These are phyloP conservation scores for Aphidoletes aphidimyza DNA, from an alignment of 2,888 invertebrate genomes.

Conservation along the genomic window DNA sequence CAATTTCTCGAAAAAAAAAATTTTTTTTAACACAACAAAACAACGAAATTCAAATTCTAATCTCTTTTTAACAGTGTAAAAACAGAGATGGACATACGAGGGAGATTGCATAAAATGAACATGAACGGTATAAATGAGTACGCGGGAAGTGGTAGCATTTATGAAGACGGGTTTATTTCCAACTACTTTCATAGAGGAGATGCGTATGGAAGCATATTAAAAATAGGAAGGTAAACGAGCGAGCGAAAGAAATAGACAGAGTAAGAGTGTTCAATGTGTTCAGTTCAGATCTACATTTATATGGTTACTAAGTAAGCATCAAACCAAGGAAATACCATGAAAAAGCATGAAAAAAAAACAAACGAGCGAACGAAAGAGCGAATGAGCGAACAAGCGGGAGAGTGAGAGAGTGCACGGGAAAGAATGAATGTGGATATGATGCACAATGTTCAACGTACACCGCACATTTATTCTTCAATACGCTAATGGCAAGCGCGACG, in stretches of 20 bases:
- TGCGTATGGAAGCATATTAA: slow-evolving; percentile 41
- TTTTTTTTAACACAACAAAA: too few relatives aligned
- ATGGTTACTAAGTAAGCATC: slow-evolving; percentile 47
- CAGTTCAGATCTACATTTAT: slow-evolving; percentile 18
- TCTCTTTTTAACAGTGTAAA: too few relatives aligned
- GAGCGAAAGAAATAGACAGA: neutral
- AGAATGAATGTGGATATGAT: slow-evolving; percentile 31
- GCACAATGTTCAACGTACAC: slow-evolving; percentile 39
- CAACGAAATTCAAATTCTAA: too few relatives aligned
- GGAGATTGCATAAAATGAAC: neutral
- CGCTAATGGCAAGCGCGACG: slow-evolving; percentile 38
- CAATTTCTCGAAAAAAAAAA: too few relatives aligned
- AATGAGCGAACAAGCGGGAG: neutral
- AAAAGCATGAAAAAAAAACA: too few relatives aligned
- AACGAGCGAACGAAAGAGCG: too few relatives aligned
- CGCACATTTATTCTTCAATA: slow-evolving; percentile 45
- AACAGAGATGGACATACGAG: neutral
- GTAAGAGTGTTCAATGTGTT: neutral
- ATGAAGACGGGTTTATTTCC: slow-evolving; percentile 48
- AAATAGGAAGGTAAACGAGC: neutral
- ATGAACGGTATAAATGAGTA: neutral
- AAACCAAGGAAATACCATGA: slow-evolving; percentile 34
- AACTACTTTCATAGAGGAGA: slow-evolving; percentile 10
- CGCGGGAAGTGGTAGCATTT: slow-evolving; percentile 21
- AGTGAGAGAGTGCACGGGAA: neutral